Evolutionary conservation across 2,888 invertebrate genomes (phyloP), one percentile per base, ranked within the genome.

Genomic region (Calameuta pallipes): DNA sequence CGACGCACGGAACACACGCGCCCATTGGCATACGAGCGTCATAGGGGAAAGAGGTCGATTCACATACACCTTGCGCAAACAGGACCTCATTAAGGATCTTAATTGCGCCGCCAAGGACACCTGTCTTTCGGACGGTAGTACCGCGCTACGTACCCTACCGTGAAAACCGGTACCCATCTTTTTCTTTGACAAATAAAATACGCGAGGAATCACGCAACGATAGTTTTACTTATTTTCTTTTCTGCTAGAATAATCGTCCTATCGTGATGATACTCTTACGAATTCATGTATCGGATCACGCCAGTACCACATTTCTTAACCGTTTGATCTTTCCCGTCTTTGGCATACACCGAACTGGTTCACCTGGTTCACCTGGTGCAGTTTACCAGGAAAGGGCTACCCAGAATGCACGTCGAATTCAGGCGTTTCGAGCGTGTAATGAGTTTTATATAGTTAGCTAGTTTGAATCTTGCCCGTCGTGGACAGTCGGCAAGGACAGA

Each of bases 121-220:
- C 76, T 78, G 76, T 75, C 41, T 78, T 80, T 78, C 78, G 78
- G 80, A 76, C 41, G 71, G 37, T 71, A 36, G 30, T 78, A 73
- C 78, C 69, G 37, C 71, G 77, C 75, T 68, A 73, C 31, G 73
- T 56, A 23, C 56, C 56, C 23, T 23, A 56, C 56, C 23, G 9
- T 9, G 23, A 23, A 56, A 56, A 2, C 23, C 15, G 23, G 23
- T 56, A 56, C 23, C 56, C 56, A 56, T 56, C 9, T 23, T 56
- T 56, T 23, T 56, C 9, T 56, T 56, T 56, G 56, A 56, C 23
- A 56, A 23, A 56, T 56, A 56, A 56, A 23, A 56, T 56, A 23
- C 23, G 56, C 56, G 56, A 56, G 15, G 56, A 56, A 56, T 56
- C 56, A 56, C 56, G 56, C 56, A 11, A 56, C 56, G 56, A 56